These are phyloP conservation scores for Anhinga rufa DNA, from an alignment of 2,113 vertebrate species.

Conservation along the genomic window DNA sequence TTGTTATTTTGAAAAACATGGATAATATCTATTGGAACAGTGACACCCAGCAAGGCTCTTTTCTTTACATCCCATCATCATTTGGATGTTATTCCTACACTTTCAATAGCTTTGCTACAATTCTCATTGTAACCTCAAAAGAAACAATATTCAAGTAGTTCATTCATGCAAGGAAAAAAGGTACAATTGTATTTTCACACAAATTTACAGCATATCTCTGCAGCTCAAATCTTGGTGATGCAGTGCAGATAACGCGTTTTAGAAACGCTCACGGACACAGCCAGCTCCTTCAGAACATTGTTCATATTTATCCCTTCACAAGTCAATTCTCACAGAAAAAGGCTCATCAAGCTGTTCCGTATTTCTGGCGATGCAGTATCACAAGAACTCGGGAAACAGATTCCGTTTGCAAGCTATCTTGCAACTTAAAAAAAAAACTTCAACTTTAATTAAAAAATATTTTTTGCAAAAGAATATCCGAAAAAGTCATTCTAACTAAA, in stretches of 20 bases:
- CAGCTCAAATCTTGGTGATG: neutral
- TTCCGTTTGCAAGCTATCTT: neutral
- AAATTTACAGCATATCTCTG: neutral
- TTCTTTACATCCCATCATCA: neutral
- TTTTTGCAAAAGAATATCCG: neutral
- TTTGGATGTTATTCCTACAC: neutral
- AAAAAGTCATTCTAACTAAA: neutral
- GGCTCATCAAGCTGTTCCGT: neutral
- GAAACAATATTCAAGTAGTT: neutral
- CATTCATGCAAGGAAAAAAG: neutral
- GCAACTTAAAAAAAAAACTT: neutral
- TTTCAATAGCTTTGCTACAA: neutral
- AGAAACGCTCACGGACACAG: neutral
- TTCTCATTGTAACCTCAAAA: neutral
- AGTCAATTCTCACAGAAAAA: neutral
- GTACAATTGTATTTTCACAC: neutral
- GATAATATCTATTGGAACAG: neutral
- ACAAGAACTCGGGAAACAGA: neutral
- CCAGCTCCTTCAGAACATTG: neutral
- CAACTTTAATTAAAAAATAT: neutral
- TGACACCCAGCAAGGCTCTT: neutral
- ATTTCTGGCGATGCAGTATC: neutral
- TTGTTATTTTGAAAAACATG: neutral
- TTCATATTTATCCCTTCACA: neutral
- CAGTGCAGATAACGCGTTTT: neutral